Conservation (phyloP, 2,113 vertebrate species). For the Chroicocephalus ridibundus region DNA sequence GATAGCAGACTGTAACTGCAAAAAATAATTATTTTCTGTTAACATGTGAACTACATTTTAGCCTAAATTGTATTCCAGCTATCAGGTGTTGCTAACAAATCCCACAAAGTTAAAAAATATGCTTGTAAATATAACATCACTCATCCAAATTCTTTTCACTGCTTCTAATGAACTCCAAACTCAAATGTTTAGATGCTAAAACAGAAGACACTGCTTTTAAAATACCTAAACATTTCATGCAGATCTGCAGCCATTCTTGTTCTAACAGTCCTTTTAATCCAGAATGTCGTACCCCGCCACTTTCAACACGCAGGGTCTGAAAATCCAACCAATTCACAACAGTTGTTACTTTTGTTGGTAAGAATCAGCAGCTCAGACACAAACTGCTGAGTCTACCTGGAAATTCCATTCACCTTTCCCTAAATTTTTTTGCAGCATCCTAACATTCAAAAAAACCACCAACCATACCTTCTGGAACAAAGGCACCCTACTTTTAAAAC, state of each 20-base stretch:
- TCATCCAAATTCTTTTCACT: not conserved
- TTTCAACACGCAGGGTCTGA: not conserved
- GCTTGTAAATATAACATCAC: not conserved
- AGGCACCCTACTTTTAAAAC: not conserved
- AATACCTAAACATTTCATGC: not conserved
- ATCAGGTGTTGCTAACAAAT: not conserved
- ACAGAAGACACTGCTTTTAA: not conserved
- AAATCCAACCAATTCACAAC: not conserved
- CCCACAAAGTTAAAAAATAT: not conserved
- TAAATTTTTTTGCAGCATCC: not conserved
- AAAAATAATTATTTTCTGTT: not conserved
- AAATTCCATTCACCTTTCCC: not conserved
- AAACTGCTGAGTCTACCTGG: not conserved
- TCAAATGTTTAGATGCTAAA: not conserved
- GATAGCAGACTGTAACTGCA: conserved; percentile 85
- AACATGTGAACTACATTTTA: not conserved
- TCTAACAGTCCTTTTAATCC: not conserved
- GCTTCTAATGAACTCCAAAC: not conserved
- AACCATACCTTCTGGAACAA: not conserved
- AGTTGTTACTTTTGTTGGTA: not conserved
- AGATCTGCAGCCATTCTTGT: not conserved
- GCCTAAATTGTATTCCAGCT: not conserved
- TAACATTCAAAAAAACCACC: not conserved
- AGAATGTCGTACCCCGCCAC: not conserved
- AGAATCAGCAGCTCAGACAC: not conserved